Conservation (phyloP, 2,888 invertebrate genomes). For the Chaitophorus viminalis region DNA sequence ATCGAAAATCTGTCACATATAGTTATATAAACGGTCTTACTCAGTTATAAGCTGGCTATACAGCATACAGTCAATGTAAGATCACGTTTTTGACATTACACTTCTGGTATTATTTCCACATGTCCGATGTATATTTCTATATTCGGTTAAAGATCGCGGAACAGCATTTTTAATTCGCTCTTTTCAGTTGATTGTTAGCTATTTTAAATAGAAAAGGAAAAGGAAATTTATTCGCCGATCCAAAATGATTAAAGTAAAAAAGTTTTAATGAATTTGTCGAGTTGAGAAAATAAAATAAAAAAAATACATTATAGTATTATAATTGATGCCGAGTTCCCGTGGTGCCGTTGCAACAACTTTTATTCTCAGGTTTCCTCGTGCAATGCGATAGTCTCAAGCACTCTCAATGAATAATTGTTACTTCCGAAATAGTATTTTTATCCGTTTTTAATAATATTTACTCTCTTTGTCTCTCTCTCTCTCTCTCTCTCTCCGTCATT, state of each 20-base stretch:
- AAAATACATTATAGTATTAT: not conserved
- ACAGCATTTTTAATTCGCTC: not conserved
- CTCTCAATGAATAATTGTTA: not conserved
- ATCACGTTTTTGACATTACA: too few species aligned
- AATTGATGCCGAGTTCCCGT: constrained; percentile 41
- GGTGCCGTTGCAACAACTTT: constrained; percentile 7
- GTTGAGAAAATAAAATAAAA: not conserved
- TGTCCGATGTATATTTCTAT: not conserved
- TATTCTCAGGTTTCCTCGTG: constrained; percentile 32
- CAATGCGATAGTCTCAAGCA: not conserved
- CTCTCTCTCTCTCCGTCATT: too few species aligned
- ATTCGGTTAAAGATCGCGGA: too few species aligned
- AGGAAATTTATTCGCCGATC: not conserved
- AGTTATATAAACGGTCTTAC: too few species aligned
- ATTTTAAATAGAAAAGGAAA: not conserved
- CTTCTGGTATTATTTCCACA: too few species aligned
- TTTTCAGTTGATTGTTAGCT: not conserved
- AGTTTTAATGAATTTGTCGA: constrained; percentile 56
- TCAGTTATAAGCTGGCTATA: too few species aligned
- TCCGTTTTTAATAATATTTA: not conserved
- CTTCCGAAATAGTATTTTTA: not conserved
- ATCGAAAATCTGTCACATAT: too few species aligned
- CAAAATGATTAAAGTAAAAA: constrained; percentile 46
- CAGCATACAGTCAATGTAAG: too few species aligned
- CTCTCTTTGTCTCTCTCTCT: too few species aligned